These are phyloP conservation scores for Dicrostonyx torquatus DNA, from an alignment of 2,797 vertebrate genomes.

Conservation along the genomic window DNA sequence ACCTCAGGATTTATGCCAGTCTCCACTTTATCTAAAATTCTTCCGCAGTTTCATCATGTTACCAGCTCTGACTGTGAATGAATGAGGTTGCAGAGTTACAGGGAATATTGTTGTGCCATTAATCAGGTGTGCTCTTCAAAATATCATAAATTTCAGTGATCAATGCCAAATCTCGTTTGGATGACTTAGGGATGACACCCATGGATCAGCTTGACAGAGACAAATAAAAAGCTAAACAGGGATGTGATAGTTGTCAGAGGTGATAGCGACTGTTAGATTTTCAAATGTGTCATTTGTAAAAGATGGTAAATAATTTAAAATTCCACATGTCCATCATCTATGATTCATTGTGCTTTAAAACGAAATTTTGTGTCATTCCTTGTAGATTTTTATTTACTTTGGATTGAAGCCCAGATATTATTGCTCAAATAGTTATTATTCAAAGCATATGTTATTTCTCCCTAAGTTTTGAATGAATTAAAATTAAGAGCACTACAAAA, in stretches of 20 bases:
- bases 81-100: slow-evolving; percentile 35
- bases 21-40: slow-evolving; percentile 52
- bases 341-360: slow-evolving; percentile 41
- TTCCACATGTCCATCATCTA: background rate
- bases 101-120: slow-evolving; percentile 54
- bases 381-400: slow-evolving; percentile 64
- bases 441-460: slow-evolving; percentile 51
- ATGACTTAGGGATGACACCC: slow-evolving; percentile 57
- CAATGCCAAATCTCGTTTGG: slow-evolving; percentile 64
- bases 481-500: slow-evolving; percentile 33
- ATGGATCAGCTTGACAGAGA: slow-evolving; percentile 77
- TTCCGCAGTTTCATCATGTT: slow-evolving; percentile 47
- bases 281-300: slow-evolving; percentile 68
- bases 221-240: slow-evolving; percentile 73
- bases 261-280: slow-evolving; percentile 61
- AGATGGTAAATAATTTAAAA: slow-evolving; percentile 65
- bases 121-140: slow-evolving; percentile 71
- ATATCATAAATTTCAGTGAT: slow-evolving; percentile 75
- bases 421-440: slow-evolving; percentile 55
- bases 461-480: slow-evolving; percentile 14
- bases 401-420: slow-evolving; percentile 39
- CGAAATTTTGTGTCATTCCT: slow-evolving; percentile 40
- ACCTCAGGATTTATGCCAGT: slow-evolving; percentile 38
- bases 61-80: slow-evolving; percentile 42
- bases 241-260: slow-evolving; percentile 49